Percentiles rank a stretch among this genome's conserved stretches.
Conservation (phyloP, 2,888 invertebrate species). For the Drosophila prolongata region DNA sequence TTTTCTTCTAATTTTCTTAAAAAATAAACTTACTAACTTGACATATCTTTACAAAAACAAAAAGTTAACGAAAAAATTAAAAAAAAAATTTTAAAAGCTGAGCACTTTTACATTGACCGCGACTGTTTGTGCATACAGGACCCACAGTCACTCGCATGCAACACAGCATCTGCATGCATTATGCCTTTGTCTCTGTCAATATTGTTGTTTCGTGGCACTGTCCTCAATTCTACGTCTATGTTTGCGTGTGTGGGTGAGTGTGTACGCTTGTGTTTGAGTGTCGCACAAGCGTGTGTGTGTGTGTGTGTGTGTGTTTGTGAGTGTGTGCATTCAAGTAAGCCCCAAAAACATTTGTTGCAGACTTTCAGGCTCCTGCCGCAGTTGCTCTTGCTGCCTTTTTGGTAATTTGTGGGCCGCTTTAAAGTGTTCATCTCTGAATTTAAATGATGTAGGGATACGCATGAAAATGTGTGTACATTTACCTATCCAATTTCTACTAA, state of each 20-base stretch:
- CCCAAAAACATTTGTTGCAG: slow-evolving; percentile 68
- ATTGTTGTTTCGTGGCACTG: slow-evolving; percentile 63
- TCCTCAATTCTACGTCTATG: slow-evolving; percentile 36
- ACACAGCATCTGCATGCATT: slow-evolving; percentile 61
- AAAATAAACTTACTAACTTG: too few relatives aligned
- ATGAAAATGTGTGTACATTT: slow-evolving; percentile 13
- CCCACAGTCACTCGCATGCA: slow-evolving; percentile 29
- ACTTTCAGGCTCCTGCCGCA: slow-evolving; percentile 49
- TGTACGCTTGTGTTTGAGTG: slow-evolving; percentile 19
- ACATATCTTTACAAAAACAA: too few relatives aligned
- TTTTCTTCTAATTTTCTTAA: too few relatives aligned
- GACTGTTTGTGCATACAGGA: slow-evolving; percentile 4
- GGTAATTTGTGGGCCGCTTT: slow-evolving; percentile 58
- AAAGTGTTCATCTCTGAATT: slow-evolving; percentile 50
- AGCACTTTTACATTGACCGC: neutral
- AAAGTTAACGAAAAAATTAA: too few relatives aligned
- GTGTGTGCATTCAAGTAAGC: slow-evolving; percentile 33
- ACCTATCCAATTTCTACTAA: neutral
- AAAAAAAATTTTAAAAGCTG: too few relatives aligned
- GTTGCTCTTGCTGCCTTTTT: slow-evolving; percentile 34
- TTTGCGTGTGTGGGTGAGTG: slow-evolving; percentile 12
- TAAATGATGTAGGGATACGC: slow-evolving; percentile 22
- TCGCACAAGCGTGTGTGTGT: slow-evolving; percentile 5
- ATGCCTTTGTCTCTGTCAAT: slow-evolving; percentile 76
- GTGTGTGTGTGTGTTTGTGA: slow-evolving; percentile 12